phyloP scores from a whole-genome alignment of 1,140 invertebrate genomes.

The Melanaphis sacchari region DNA sequence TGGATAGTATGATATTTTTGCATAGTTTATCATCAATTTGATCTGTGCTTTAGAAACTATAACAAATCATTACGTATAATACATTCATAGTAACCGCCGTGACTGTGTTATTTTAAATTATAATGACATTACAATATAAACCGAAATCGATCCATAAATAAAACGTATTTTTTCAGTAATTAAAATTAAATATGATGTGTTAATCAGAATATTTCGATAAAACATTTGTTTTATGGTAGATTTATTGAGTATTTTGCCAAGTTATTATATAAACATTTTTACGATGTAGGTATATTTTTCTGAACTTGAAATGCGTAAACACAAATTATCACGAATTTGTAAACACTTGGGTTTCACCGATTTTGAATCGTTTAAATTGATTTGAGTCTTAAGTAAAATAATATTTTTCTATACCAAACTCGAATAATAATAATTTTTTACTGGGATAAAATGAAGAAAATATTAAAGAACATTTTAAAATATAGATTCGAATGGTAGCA shows the following conservation, averaged over 20 bases:
- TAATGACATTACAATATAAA: background rate
- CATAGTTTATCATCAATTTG: background rate
- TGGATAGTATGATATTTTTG: background rate
- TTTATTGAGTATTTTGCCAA: background rate
- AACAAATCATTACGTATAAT: background rate
- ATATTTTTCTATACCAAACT: background rate
- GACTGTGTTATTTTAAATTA: background rate
- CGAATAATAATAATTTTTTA: background rate
- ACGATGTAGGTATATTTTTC: no score
- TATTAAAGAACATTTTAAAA: no score
- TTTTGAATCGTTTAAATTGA: background rate
- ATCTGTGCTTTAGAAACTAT: no score
- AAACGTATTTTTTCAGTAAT: background rate
- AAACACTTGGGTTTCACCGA: background rate
- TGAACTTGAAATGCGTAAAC: no score
- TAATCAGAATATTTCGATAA: background rate
- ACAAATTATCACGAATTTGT: background rate
- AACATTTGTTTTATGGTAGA: background rate
- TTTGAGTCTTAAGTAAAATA: background rate
- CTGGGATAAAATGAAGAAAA: no score
- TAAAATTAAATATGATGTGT: background rate
- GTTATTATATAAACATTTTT: background rate
- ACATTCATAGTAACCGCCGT: background rate
- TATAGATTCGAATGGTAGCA: no score
- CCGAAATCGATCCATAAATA: background rate